Percentiles rank a stretch among this genome's conserved stretches.
These are phyloP conservation scores for Garra rufa DNA, from an alignment of 2,113 vertebrate species.

Conservation along the genomic window DNA sequence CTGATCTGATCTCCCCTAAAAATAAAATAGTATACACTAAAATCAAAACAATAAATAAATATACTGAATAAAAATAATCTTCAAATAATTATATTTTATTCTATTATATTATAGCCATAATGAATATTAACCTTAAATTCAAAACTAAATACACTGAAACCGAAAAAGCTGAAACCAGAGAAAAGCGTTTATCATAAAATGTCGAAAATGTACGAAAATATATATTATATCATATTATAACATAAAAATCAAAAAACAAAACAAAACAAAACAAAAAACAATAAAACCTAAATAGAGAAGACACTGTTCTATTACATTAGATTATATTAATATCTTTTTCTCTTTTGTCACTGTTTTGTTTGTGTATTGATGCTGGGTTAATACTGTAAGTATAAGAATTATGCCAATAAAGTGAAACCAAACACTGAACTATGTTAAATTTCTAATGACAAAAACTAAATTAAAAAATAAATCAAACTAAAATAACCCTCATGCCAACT, in stretches of 20 bases:
- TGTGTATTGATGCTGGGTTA: background rate
- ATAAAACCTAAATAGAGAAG: background rate
- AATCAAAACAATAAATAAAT: no score
- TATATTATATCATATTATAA: background rate
- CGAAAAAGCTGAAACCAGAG: no score
- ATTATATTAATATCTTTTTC: background rate
- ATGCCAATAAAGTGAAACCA: background rate
- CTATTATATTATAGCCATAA: background rate
- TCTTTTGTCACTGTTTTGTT: background rate
- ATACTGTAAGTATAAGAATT: background rate
- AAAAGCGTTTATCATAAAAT: no score
- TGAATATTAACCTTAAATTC: background rate
- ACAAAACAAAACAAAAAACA: background rate
- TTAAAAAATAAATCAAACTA: background rate
- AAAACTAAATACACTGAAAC: no score
- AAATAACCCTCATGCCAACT: background rate
- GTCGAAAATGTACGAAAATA: no score
- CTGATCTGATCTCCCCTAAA: no score
- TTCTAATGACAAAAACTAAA: background rate
- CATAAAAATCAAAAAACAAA: background rate
- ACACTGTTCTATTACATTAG: background rate
- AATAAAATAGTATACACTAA: no score
- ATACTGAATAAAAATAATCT: no score
- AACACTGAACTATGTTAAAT: background rate
- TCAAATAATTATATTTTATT: no score